Conservation (phyloP, 2,797 vertebrate species). For the Tenualosa ilisha region DNA sequence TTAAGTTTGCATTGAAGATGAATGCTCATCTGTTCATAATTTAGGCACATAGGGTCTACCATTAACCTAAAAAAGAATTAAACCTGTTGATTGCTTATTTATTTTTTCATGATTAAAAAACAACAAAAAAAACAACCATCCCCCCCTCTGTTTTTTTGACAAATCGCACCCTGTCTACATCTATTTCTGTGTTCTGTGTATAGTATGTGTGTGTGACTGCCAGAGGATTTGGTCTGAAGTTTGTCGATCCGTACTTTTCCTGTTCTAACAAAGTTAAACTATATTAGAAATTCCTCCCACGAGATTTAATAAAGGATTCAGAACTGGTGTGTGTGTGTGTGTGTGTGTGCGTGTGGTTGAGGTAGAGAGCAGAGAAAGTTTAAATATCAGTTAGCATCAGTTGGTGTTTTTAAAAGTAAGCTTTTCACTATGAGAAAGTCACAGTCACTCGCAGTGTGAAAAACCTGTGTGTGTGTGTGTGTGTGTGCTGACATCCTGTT, state of each 20-base stretch:
- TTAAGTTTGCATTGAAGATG: too few species aligned
- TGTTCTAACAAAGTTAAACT: neutral
- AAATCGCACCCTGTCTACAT: neutral
- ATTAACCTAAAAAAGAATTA: too few species aligned
- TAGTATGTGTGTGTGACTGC: neutral
- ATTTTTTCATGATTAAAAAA: too few species aligned
- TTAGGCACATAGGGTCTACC: too few species aligned
- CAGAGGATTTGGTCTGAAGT: neutral
- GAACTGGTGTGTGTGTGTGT: neutral
- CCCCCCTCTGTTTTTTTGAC: too few species aligned
- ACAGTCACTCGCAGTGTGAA: neutral
- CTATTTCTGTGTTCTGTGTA: neutral
- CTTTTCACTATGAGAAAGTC: neutral
- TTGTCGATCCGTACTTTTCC: neutral
- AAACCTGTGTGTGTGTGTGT: neutral
- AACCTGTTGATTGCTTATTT: too few species aligned
- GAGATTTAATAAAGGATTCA: neutral
- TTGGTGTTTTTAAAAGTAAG: neutral
- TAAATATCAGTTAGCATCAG: neutral
- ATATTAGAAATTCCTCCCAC: neutral
- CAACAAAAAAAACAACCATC: too few species aligned
- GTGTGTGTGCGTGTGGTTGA: neutral
- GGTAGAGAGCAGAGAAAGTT: neutral
- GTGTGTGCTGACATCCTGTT: conserved; percentile 5
- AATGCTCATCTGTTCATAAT: too few species aligned